phyloP scores from a whole-genome alignment of 2,888 invertebrate genomes.

The Lasioglossum zephyrum region DNA sequence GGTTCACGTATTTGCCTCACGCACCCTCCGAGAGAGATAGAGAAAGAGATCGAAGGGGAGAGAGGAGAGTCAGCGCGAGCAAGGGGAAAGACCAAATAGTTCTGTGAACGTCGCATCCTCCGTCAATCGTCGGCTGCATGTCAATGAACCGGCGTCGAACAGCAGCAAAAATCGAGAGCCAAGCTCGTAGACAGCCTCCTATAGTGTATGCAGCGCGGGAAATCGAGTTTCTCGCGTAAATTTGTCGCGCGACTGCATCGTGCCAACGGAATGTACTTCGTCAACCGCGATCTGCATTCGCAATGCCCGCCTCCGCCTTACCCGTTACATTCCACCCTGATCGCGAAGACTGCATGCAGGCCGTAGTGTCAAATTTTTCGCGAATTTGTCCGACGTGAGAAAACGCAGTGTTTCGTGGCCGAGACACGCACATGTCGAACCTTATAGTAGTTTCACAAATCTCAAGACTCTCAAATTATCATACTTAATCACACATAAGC shows the following conservation, averaged over 20 bases:
- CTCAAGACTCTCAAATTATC: too few species aligned
- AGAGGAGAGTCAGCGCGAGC: conserved; percentile 35
- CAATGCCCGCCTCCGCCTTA: conserved; percentile 13
- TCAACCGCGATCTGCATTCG: conserved; percentile 40
- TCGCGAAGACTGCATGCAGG: neutral
- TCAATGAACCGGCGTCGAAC: conserved; percentile 64
- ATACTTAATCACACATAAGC: too few species aligned
- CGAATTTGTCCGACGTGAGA: neutral
- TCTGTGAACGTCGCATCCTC: conserved; percentile 76
- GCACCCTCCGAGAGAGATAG: conserved; percentile 53
- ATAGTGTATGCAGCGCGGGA: conserved; percentile 50
- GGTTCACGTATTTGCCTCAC: conserved; percentile 67
- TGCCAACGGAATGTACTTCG: conserved; percentile 42
- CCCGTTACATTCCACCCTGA: conserved; percentile 10
- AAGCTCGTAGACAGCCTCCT: neutral
- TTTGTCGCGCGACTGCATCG: conserved; percentile 47
- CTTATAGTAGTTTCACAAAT: neutral
- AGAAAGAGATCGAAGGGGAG: conserved; percentile 28
- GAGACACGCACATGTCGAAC: neutral
- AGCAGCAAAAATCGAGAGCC: conserved; percentile 39
- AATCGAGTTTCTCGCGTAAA: conserved; percentile 61
- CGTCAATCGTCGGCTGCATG: conserved; percentile 75
- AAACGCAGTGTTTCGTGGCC: neutral
- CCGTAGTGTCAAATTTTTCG: conserved; percentile 8
- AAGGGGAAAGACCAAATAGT: conserved; percentile 69